Evolutionary conservation across 1,140 invertebrate genomes (phyloP).

Genomic region (Gonioctena quinquepunctata): DNA sequence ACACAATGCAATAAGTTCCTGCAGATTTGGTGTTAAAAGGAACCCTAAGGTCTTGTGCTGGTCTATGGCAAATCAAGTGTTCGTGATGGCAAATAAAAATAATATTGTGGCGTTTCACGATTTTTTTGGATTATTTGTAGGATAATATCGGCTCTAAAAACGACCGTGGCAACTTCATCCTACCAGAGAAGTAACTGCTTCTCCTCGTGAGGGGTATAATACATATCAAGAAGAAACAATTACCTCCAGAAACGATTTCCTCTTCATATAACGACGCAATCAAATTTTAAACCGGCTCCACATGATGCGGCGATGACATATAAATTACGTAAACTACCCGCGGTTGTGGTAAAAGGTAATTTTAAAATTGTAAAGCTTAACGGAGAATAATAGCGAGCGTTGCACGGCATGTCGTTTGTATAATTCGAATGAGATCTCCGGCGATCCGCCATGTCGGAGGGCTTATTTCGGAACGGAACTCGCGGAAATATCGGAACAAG

Average conservation of each 20-base stretch:
- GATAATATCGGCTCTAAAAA: too few relatives aligned
- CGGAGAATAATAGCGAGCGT: slow-evolving; percentile 24
- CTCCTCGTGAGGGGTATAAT: too few relatives aligned
- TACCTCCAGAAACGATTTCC: neutral
- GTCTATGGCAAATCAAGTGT: too few relatives aligned
- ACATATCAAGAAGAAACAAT: too few relatives aligned
- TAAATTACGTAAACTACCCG: slow-evolving; percentile 23
- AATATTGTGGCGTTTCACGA: too few relatives aligned
- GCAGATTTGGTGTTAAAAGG: too few relatives aligned
- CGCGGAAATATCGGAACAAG: slow-evolving; percentile 40
- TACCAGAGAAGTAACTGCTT: too few relatives aligned
- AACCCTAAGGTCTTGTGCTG: too few relatives aligned
- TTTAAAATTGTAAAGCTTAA: slow-evolving; percentile 23
- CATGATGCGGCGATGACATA: slow-evolving; percentile 10
- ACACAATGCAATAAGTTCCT: too few relatives aligned
- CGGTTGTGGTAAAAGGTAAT: slow-evolving; percentile 19
- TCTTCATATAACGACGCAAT: neutral
- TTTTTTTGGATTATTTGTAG: too few relatives aligned
- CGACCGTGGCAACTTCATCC: too few relatives aligned
- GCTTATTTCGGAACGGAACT: slow-evolving; percentile 39
- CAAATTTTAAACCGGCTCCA: neutral
- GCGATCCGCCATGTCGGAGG: slow-evolving; percentile 14
- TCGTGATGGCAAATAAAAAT: too few relatives aligned
- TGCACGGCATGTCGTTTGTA: slow-evolving; percentile 31
- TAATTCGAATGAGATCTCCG: slow-evolving; percentile 40